Evolutionary conservation across 2,113 vertebrate genomes (phyloP).

Genomic region (human): DNA sequence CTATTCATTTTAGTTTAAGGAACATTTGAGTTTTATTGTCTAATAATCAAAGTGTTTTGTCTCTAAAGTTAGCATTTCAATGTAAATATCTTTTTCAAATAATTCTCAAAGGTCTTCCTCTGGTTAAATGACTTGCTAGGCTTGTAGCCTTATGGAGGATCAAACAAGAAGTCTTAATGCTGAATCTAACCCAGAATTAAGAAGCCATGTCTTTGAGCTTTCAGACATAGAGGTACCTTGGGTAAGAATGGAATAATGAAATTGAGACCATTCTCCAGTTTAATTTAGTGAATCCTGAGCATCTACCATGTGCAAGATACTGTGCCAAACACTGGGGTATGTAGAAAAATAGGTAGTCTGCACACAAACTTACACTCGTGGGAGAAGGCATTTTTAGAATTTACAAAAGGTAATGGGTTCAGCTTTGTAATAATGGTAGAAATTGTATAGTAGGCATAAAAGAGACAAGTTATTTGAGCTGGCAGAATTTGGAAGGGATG

Average conservation of each 20-base stretch:
- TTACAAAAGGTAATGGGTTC: not conserved
- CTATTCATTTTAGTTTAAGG: not conserved
- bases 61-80: not conserved
- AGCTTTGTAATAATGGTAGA: not conserved
- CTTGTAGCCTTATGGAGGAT: not conserved
- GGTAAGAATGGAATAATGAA: not conserved
- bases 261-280: not conserved
- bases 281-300: not conserved
- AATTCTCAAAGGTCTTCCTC: slow-evolving; percentile 1
- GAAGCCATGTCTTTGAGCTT: slow-evolving; percentile 22
- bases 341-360: not conserved
- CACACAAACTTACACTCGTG: not conserved
- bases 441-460: not conserved
- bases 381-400: not conserved
- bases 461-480: not conserved
- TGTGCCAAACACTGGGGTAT: not conserved
- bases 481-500: not conserved
- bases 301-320: not conserved
- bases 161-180: not conserved
- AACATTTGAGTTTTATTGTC: not conserved
- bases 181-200: not conserved
- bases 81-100: not conserved
- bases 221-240: not conserved
- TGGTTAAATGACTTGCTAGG: not conserved
- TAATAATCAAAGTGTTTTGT: not conserved